These are phyloP conservation scores for Argyrosomus japonicus DNA, from an alignment of 2,113 vertebrate species.

Conservation along the genomic window DNA sequence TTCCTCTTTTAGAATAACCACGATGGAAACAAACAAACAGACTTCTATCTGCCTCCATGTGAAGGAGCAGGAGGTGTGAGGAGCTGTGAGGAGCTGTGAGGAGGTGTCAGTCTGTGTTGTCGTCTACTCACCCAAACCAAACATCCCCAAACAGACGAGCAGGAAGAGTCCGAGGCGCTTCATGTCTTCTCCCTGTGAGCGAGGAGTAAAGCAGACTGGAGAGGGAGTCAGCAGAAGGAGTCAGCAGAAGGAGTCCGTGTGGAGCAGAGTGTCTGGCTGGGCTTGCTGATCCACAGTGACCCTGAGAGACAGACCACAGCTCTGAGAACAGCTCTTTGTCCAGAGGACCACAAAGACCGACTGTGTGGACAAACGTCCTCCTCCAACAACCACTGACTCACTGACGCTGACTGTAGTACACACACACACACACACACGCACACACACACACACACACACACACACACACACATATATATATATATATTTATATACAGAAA, in stretches of 20 bases:
- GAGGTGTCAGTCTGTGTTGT: neutral
- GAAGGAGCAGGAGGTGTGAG: too few relatives aligned
- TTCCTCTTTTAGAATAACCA: too few relatives aligned
- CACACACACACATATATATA: too few relatives aligned
- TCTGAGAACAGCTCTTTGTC: constrained; percentile 66
- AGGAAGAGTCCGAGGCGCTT: constrained; percentile 63
- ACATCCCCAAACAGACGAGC: constrained; percentile 58
- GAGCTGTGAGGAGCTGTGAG: too few relatives aligned
- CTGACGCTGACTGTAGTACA: neutral
- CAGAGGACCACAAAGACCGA: constrained; percentile 58
- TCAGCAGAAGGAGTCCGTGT: neutral
- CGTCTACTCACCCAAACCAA: constrained; percentile 69
- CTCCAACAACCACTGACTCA: constrained; percentile 11
- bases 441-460: too few relatives aligned
- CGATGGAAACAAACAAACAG: too few relatives aligned
- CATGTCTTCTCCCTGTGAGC: constrained; percentile 62
- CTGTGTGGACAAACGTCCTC: constrained; percentile 41
- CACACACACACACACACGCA: too few relatives aligned
- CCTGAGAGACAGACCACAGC: neutral
- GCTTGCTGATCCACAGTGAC: constrained; percentile 1
- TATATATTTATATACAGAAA: too few relatives aligned
- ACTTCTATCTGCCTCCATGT: too few relatives aligned
- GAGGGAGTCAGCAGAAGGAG: neutral
- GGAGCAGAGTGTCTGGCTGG: neutral
- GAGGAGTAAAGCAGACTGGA: neutral